Percentiles rank a stretch among this genome's conserved stretches.
phyloP scores from a whole-genome alignment of 2,113 vertebrate species.

The Trematomus loennbergii region DNA sequence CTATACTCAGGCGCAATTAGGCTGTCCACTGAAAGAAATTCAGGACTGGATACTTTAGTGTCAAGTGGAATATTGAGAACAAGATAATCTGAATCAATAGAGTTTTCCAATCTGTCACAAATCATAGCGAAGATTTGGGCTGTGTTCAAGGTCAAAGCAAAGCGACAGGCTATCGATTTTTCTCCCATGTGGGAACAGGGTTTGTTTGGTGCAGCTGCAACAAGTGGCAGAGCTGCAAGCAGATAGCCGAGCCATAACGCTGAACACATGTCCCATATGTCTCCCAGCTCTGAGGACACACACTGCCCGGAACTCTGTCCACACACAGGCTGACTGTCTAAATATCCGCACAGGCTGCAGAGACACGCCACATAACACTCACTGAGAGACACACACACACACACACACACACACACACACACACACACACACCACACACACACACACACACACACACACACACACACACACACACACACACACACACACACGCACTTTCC shows the following conservation, averaged over 20 bases:
- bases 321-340: not conserved
- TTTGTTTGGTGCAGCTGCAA: slow-evolving; percentile 78
- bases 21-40: not conserved
- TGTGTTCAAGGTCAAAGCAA: slow-evolving; percentile 58
- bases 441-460: no score
- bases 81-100: not conserved
- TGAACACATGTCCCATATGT: slow-evolving; percentile 64
- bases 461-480: not conserved
- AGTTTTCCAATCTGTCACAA: slow-evolving; percentile 61
- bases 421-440: no score
- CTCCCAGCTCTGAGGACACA: slow-evolving; percentile 25
- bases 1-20: slow-evolving; percentile 17
- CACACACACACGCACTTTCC: not conserved
- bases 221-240: slow-evolving; percentile 48
- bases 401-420: not conserved
- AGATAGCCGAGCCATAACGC: slow-evolving; percentile 55
- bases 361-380: slow-evolving; percentile 21
- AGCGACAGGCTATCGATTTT: slow-evolving; percentile 68
- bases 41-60: not conserved
- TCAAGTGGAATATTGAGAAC: not conserved
- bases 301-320: slow-evolving; percentile 27
- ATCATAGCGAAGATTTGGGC: slow-evolving; percentile 69
- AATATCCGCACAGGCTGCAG: slow-evolving; percentile 17
- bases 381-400: not conserved
- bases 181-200: slow-evolving; percentile 68